phyloP scores from a whole-genome alignment of 2,888 invertebrate genomes.

The Latheticus oryzae region DNA sequence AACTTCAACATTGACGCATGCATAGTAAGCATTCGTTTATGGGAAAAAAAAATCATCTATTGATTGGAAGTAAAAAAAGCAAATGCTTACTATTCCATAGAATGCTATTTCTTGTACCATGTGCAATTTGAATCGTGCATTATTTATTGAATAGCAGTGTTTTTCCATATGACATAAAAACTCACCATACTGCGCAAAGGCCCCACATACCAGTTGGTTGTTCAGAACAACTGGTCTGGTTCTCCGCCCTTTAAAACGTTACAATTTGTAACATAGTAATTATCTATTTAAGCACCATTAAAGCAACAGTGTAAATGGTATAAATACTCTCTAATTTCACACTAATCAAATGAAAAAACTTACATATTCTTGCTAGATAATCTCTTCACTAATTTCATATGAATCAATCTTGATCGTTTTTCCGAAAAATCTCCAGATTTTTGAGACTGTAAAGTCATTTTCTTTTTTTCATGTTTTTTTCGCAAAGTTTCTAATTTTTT shows the following conservation, averaged over 20 bases:
- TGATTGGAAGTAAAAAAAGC: neutral
- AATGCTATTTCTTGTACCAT: conserved; percentile 10
- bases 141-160: conserved; percentile 6
- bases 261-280: conserved; percentile 42
- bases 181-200: conserved; percentile 50
- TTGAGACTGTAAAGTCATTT: conserved; percentile 70
- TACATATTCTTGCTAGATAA: conserved; percentile 84
- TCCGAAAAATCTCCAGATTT: conserved; percentile 72
- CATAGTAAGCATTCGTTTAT: conserved; percentile 15
- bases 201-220: conserved; percentile 50
- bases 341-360: conserved; percentile 60
- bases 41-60: neutral
- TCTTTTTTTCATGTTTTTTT: conserved; percentile 86
- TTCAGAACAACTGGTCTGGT: conserved; percentile 45
- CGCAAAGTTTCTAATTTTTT: conserved; percentile 87
- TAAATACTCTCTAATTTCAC: neutral
- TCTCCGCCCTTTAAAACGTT: conserved; percentile 44
- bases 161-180: conserved; percentile 35
- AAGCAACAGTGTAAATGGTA: conserved; percentile 15
- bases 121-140: conserved; percentile 30
- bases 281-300: conserved; percentile 27
- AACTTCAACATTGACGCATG: conserved; percentile 14
- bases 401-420: conserved; percentile 78
- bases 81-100: too few species aligned
- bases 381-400: conserved; percentile 79